phyloP scores from a whole-genome alignment of 2,888 invertebrate genomes.

The Tiliacea aurago region DNA sequence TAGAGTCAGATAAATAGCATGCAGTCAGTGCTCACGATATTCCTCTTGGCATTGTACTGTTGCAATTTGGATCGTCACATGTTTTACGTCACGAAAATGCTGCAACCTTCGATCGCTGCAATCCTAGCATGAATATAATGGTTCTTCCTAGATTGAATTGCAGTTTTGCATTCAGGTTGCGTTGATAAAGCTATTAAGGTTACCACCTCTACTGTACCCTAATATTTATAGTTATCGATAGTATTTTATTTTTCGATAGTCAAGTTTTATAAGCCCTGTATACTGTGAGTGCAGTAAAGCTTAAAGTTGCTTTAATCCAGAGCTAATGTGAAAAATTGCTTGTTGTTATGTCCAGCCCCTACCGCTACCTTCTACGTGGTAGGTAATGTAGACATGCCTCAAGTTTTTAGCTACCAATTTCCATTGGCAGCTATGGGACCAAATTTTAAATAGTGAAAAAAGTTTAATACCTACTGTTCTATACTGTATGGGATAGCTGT shows the following conservation, averaged over 20 bases:
- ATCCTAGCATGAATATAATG: not conserved
- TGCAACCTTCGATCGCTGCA: not conserved
- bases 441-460: too few relatives aligned
- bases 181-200: not conserved
- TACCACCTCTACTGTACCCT: not conserved
- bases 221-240: not conserved
- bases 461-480: too few relatives aligned
- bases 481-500: too few relatives aligned
- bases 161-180: too few relatives aligned
- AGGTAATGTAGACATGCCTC: not conserved
- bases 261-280: not conserved
- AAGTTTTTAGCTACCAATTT: not conserved
- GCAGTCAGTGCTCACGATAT: slow-evolving; percentile 1
- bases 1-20: slow-evolving; percentile 9
- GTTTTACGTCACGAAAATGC: not conserved
- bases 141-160: too few relatives aligned
- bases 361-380: not conserved
- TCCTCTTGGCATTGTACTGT: not conserved
- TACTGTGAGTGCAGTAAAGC: too few relatives aligned
- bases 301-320: not conserved
- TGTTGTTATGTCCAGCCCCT: not conserved
- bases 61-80: slow-evolving; percentile 11
- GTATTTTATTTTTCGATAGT: not conserved
- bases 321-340: not conserved
- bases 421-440: too few relatives aligned